These are phyloP conservation scores for Caenorhabditis sp. DNA, from an alignment of 2,888 invertebrate species.

Conservation along the genomic window DNA sequence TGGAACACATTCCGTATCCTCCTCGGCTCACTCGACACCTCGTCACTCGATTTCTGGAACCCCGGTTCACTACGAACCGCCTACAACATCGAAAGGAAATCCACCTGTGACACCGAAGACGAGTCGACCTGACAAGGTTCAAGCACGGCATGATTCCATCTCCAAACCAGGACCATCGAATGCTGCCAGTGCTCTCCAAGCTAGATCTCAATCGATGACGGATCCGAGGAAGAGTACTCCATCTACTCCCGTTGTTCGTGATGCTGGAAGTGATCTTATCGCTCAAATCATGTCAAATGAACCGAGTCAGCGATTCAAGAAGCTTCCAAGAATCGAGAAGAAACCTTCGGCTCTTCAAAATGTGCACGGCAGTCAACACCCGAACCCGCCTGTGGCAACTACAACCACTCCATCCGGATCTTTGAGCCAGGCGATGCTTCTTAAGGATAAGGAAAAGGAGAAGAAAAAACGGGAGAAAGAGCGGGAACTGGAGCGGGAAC, in stretches of 20 bases:
- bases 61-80: constrained; percentile 15
- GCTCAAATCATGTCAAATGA: constrained; percentile 52
- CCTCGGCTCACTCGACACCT: constrained; percentile 43
- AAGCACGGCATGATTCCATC: constrained; percentile 55
- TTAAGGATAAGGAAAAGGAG: constrained; percentile 53
- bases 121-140: constrained; percentile 36
- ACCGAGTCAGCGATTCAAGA: constrained; percentile 47
- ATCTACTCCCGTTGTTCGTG: constrained; percentile 39
- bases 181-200: constrained; percentile 38
- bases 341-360: constrained; percentile 49
- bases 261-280: constrained; percentile 42
- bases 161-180: constrained; percentile 50
- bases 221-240: constrained; percentile 32
- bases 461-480: constrained; percentile 37
- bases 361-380: constrained; percentile 1
- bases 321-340: constrained; percentile 62
- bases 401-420: background rate
- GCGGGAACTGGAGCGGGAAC: constrained; percentile 38
- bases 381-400: background rate
- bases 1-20: constrained; percentile 37
- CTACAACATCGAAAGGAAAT: constrained; percentile 8
- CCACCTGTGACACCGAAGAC: constrained; percentile 26
- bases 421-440: constrained; percentile 5
- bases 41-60: constrained; percentile 52
- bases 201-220: constrained; percentile 48